A percentile compares a stretch with the other conserved stretches of the same genome.
Evolutionary conservation across 2,888 invertebrate species (phyloP).

Genomic region (Ferdinandea cuprea): DNA sequence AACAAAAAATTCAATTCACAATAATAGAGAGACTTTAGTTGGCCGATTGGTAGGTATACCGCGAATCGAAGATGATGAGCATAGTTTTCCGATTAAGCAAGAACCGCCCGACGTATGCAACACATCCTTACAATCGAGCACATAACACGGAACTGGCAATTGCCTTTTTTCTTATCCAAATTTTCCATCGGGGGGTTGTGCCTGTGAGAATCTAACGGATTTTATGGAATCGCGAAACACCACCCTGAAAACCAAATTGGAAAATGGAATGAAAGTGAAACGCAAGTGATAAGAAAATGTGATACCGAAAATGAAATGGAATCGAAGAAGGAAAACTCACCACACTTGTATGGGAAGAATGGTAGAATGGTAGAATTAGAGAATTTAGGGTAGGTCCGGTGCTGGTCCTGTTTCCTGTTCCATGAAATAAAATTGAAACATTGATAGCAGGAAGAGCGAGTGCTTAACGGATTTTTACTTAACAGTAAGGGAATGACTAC

Average conservation of each 20-base stretch:
- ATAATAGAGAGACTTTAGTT: neutral
- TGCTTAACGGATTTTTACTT: neutral
- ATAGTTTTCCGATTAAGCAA: slow-evolving; percentile 65
- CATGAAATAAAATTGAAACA: slow-evolving; percentile 13
- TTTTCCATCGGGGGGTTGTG: slow-evolving; percentile 52
- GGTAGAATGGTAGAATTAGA: slow-evolving; percentile 33
- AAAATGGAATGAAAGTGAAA: slow-evolving; percentile 39
- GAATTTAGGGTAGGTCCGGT: slow-evolving; percentile 53
- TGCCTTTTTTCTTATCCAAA: slow-evolving; percentile 71
- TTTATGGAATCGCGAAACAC: slow-evolving; percentile 53
- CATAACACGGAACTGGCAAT: slow-evolving; percentile 73
- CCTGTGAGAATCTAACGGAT: slow-evolving; percentile 27
- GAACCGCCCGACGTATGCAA: slow-evolving; percentile 65
- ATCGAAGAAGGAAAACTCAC: slow-evolving; percentile 40
- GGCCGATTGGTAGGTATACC: slow-evolving; percentile 24
- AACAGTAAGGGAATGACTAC: slow-evolving; percentile 34
- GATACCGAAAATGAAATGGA: slow-evolving; percentile 4
- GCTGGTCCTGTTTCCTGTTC: neutral
- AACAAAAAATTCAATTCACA: slow-evolving; percentile 7
- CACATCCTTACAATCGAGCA: slow-evolving; percentile 73
- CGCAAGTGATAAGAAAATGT: slow-evolving; percentile 55
- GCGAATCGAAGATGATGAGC: slow-evolving; percentile 60
- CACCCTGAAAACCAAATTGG: slow-evolving; percentile 52
- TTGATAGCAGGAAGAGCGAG: neutral
- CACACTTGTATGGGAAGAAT: slow-evolving; percentile 22